A percentile compares a stretch with the other conserved stretches of the same genome.
These are phyloP conservation scores for Pogonognathellus flavescens DNA, from an alignment of 1,140 invertebrate genomes.

Conservation along the genomic window DNA sequence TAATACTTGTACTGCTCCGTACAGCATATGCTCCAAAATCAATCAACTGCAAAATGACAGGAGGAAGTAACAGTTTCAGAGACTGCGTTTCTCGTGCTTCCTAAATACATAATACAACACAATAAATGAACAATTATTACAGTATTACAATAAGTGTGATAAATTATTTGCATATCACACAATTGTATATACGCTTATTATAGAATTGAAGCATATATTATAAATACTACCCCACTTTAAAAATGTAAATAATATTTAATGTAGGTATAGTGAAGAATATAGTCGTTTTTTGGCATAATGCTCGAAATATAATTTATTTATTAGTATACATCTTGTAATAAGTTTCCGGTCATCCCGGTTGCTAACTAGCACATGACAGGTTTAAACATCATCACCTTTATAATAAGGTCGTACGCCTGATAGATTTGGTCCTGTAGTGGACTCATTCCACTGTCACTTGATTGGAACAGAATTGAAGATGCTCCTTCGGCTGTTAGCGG, in stretches of 20 bases:
- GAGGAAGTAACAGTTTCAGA: conserved; percentile 56
- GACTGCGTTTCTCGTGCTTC: conserved; percentile 51
- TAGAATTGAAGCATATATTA: no score
- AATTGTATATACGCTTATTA: no score
- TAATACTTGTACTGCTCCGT: conserved; percentile 53
- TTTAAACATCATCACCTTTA: conserved; percentile 52
- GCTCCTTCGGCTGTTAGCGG: conserved; percentile 65
- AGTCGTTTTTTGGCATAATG: no score
- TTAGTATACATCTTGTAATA: no score
- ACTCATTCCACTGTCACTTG: conserved; percentile 65
- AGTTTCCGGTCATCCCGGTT: no score
- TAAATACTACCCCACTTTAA: no score
- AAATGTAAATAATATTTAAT: no score
- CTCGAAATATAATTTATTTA: no score
- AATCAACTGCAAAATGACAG: conserved; percentile 62
- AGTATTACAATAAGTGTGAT: no score
- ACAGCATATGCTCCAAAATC: conserved; percentile 65
- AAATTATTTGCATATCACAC: no score
- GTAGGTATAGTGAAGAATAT: no score
- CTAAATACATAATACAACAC: conserved; percentile 49
- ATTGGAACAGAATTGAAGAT: conserved; percentile 64
- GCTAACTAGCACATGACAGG: no score
- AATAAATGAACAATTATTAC: conserved; percentile 18
- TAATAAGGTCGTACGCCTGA: conserved; percentile 62
- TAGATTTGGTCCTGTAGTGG: conserved; percentile 66